Conservation (phyloP, 2,113 vertebrate genomes). For the Zosterops japonicus region DNA sequence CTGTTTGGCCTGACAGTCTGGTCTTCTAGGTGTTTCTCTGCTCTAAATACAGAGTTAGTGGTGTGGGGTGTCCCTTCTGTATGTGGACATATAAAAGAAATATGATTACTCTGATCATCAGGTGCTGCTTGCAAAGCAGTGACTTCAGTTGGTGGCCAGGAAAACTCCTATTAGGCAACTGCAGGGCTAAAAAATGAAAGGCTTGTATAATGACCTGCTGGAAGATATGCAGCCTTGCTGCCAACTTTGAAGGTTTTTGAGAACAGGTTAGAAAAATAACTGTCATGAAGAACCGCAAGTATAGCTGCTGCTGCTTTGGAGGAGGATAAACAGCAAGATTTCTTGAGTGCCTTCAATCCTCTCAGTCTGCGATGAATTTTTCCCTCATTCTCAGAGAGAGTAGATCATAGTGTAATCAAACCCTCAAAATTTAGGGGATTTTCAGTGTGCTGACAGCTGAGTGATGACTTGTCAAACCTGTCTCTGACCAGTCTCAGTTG, state of each 20-base stretch:
- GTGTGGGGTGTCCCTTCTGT: accelerated
- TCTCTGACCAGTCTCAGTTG: not conserved
- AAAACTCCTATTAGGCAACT: not conserved
- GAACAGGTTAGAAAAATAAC: not conserved
- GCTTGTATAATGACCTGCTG: not conserved
- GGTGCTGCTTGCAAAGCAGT: not conserved
- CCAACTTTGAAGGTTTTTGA: not conserved
- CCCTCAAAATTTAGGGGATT: not conserved
- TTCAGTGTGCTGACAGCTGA: not conserved
- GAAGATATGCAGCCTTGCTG: not conserved
- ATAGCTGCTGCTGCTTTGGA: not conserved
- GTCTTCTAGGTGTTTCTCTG: not conserved
- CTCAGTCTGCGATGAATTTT: not conserved
- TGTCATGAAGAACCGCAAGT: not conserved
- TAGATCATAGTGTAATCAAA: not conserved
- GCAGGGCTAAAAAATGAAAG: not conserved
- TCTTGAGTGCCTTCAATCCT: not conserved
- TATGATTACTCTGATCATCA: not conserved
- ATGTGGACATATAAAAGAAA: not conserved
- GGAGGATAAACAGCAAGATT: not conserved
- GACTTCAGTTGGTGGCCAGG: not conserved
- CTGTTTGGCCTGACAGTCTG: not conserved
- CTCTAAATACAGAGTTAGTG: not conserved
- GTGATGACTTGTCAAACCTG: not conserved
- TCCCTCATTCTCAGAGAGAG: not conserved